phyloP scores from a whole-genome alignment of 30 jellyfish, hydroid and myxozoan genomes.

The Turritopsis rubra region DNA sequence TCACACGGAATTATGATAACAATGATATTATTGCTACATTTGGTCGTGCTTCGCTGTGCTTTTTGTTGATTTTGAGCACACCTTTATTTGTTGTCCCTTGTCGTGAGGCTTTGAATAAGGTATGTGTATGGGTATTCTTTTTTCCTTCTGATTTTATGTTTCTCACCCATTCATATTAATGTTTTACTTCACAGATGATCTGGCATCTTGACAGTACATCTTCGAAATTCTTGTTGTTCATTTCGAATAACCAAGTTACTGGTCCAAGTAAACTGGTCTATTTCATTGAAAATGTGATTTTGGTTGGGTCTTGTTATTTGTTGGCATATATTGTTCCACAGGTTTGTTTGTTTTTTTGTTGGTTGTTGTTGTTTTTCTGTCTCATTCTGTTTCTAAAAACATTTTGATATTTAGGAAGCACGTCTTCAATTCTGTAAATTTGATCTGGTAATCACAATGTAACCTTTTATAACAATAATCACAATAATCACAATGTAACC shows the following conservation, averaged over 20 bases:
- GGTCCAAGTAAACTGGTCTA: constrained; percentile 76
- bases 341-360: constrained; percentile 45
- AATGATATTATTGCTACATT: constrained; percentile 66
- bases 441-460: too few species aligned
- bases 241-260: constrained; percentile 54
- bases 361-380: too few species aligned
- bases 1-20: constrained; percentile 61
- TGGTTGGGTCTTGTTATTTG: constrained; percentile 73
- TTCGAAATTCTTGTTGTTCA: constrained; percentile 24
- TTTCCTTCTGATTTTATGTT: background rate
- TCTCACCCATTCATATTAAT: too few species aligned
- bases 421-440: too few species aligned
- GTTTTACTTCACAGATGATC: constrained; percentile 42
- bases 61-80: constrained; percentile 60
- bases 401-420: too few species aligned
- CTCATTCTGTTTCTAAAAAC: too few species aligned
- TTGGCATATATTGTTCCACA: constrained; percentile 93
- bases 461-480: too few species aligned
- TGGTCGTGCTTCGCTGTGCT: constrained; percentile 84
- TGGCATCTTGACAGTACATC: constrained; percentile 78
- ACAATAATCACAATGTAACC: too few species aligned
- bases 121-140: background rate
- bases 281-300: constrained; percentile 67
- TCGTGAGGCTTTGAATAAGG: constrained; percentile 88
- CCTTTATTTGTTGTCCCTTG: constrained; percentile 88